Evolutionary conservation across 2,113 vertebrate species (phyloP).

Genomic region (Brachypodius melanocephalos): DNA sequence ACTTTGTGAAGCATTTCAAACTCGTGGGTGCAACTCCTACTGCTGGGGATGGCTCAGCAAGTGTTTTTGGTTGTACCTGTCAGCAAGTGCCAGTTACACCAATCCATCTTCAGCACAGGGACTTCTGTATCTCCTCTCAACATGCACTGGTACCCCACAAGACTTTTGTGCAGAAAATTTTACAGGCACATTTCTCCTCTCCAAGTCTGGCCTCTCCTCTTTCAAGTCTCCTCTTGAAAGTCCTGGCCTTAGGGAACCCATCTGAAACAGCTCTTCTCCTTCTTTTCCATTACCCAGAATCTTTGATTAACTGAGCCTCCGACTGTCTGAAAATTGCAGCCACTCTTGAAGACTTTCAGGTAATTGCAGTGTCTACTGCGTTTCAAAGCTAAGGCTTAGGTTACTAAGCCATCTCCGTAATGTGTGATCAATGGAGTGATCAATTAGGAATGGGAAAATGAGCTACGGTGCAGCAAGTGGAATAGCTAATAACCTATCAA

Average conservation of each 20-base stretch:
- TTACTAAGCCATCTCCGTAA: slow-evolving; percentile 27
- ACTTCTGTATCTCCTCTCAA: background rate
- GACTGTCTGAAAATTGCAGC: slow-evolving; percentile 24
- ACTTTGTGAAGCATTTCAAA: background rate
- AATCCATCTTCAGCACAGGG: background rate
- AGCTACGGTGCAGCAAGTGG: background rate
- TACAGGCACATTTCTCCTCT: background rate
- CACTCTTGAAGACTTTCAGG: slow-evolving; percentile 40
- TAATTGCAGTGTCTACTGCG: background rate
- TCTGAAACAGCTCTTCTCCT: background rate
- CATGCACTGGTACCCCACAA: background rate
- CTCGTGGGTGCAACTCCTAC: background rate
- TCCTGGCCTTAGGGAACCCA: background rate
- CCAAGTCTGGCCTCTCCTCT: background rate
- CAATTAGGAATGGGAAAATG: slow-evolving; percentile 55
- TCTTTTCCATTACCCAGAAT: slow-evolving; percentile 6
- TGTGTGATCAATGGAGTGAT: slow-evolving; percentile 57
- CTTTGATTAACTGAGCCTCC: slow-evolving; percentile 26
- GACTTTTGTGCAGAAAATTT: background rate
- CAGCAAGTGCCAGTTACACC: background rate
- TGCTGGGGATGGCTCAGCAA: background rate
- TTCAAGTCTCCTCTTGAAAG: background rate
- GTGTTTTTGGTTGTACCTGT: background rate
- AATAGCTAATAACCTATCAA: slow-evolving; percentile 25
- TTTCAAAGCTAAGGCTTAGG: slow-evolving; percentile 42